Evolutionary conservation across 2,797 vertebrate species (phyloP).

Genomic region (Centropyge bicolor): DNA sequence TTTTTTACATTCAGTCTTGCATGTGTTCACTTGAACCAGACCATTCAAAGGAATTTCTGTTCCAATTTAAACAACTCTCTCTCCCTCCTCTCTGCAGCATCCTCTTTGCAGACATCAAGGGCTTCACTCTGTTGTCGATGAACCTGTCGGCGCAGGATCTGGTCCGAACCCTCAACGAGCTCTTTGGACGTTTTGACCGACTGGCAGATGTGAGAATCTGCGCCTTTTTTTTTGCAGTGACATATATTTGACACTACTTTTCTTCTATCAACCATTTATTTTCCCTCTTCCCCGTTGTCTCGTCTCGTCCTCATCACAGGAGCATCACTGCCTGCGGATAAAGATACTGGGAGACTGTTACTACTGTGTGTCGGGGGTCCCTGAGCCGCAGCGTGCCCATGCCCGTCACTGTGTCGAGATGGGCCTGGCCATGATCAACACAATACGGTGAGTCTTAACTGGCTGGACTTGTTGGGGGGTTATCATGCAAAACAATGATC

Average conservation of each 20-base stretch:
- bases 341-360: constrained; percentile 98
- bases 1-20: background rate
- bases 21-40: background rate
- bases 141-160: constrained; percentile 85
- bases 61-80: background rate
- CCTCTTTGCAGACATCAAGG: constrained; percentile 88
- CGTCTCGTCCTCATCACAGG: constrained; percentile 79
- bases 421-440: constrained; percentile 97
- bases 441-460: constrained; percentile 89
- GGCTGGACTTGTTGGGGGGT: background rate
- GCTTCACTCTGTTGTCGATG: constrained; percentile 86
- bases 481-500: background rate
- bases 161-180: constrained; percentile 85
- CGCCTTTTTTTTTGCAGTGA: background rate
- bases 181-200: constrained; percentile 86
- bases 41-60: background rate
- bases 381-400: constrained; percentile 94
- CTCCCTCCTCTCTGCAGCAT: constrained; percentile 75
- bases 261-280: background rate
- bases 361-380: constrained; percentile 96
- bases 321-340: constrained; percentile 96
- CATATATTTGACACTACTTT: background rate
- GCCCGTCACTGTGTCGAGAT: constrained; percentile 96
- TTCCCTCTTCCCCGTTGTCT: background rate
- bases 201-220: constrained; percentile 80